Conservation (phyloP, 1,140 invertebrate species). For the Homalodisca vitripennis region DNA sequence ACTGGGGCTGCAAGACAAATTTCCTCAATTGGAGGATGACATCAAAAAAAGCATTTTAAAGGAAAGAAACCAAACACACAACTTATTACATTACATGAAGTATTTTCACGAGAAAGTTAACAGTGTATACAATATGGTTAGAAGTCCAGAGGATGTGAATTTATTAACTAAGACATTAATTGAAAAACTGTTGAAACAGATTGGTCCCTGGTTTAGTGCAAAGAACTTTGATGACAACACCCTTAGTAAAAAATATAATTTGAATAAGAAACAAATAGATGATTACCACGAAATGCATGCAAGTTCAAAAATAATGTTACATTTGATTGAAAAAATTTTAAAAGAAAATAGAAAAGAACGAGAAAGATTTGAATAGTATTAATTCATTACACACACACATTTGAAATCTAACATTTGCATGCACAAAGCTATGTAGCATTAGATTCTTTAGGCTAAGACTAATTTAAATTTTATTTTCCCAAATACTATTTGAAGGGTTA, state of each 20-base stretch:
- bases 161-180: background rate
- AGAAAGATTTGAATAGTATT: background rate
- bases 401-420: background rate
- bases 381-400: background rate
- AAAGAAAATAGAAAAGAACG: background rate
- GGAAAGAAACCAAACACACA: background rate
- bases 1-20: background rate
- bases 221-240: conserved; percentile 1
- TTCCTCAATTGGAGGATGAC: background rate
- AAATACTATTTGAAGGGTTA: no score
- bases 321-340: background rate
- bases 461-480: no score
- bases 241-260: background rate
- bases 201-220: background rate
- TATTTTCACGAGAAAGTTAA: conserved; percentile 9
- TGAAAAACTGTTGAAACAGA: background rate
- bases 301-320: background rate
- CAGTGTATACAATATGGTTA: background rate
- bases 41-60: background rate
- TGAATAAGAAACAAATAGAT: background rate
- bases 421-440: no score
- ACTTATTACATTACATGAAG: background rate
- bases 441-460: no score
- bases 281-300: conserved; percentile 8
- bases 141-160: background rate